These are phyloP conservation scores for Tetramorium bicarinatum DNA, from an alignment of 2,888 invertebrate genomes.

Conservation along the genomic window DNA sequence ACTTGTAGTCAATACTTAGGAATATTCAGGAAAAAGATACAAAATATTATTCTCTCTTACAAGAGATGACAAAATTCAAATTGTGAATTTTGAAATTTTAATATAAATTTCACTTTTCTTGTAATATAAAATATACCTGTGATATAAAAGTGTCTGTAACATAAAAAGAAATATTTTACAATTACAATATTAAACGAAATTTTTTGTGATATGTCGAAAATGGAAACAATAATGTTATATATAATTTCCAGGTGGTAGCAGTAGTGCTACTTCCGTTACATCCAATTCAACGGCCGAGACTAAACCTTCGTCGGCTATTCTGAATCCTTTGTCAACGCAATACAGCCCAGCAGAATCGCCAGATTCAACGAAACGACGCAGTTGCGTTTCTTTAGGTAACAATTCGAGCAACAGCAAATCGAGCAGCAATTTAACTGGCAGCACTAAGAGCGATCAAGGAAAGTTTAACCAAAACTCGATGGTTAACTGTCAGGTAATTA, in stretches of 20 bases:
- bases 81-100: slow-evolving; percentile 2
- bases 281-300: slow-evolving; percentile 89
- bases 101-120: not conserved
- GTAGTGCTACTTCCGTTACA: slow-evolving; percentile 86
- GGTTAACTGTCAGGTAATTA: slow-evolving; percentile 83
- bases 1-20: not conserved
- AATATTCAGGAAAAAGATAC: not conserved
- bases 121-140: not conserved
- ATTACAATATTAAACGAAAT: slow-evolving; percentile 61
- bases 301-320: slow-evolving; percentile 89
- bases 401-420: slow-evolving; percentile 93
- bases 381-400: slow-evolving; percentile 89
- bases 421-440: slow-evolving; percentile 92
- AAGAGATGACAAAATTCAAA: not conserved
- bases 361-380: slow-evolving; percentile 87
- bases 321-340: slow-evolving; percentile 87
- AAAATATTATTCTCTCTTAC: not conserved
- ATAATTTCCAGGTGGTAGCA: slow-evolving; percentile 83
- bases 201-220: not conserved
- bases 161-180: slow-evolving; percentile 58
- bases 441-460: slow-evolving; percentile 88
- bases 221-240: not conserved
- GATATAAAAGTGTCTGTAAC: not conserved
- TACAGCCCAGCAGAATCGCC: slow-evolving; percentile 86
- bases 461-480: slow-evolving; percentile 85